Evolutionary conservation across 2,888 invertebrate genomes (phyloP), one percentile per base, ranked within the genome.

Genomic region (Cerastoderma edule): DNA sequence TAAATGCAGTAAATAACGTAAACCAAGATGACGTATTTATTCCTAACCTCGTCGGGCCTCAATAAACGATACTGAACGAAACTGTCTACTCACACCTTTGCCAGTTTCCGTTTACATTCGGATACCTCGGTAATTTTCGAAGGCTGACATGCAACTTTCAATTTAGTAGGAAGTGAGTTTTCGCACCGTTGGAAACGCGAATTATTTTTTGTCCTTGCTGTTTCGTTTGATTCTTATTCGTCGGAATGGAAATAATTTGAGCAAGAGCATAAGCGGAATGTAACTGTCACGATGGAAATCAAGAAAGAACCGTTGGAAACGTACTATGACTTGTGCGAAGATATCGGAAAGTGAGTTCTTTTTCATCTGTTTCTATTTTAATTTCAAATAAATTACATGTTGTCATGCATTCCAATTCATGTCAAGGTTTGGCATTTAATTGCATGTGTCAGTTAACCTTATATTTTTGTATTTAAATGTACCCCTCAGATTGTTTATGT

Each of bases 311-410:
- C 86, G 3, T 75, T 89, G 74, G 88, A 88, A 72, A 82, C 85
- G 44, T 71, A 78, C 67, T 89, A 88, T 79, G 88, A 88, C 75
- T 68, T 87, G 33, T 85, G 87, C 16, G 88, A 88, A 33, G 88
- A 88, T 33, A 87, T 89, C 48, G 89, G 89, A 76, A 89, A 87
- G 89, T 89, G 75, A 83, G 78, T 66, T 13, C 30, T 32, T 24
- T n/a, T 63, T 57, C 33, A 56, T 44, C 16, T 16, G 33, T 24
- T 46, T 32, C n/a, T 1, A 8, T 8, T 48, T 48, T 46, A 27
- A 56, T 65, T 65, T 39, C 8, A 63, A 63, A 63, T 48, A 1
- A 19, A 24, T 27, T 66, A 27, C 32, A 66, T 48, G 30, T 48
- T 48, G 32, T 48, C 30, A 66, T 30, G n/a, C 27, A 22, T n/a